phyloP scores from a whole-genome alignment of 2,113 vertebrate genomes.

The Eonycteris spelaea region DNA sequence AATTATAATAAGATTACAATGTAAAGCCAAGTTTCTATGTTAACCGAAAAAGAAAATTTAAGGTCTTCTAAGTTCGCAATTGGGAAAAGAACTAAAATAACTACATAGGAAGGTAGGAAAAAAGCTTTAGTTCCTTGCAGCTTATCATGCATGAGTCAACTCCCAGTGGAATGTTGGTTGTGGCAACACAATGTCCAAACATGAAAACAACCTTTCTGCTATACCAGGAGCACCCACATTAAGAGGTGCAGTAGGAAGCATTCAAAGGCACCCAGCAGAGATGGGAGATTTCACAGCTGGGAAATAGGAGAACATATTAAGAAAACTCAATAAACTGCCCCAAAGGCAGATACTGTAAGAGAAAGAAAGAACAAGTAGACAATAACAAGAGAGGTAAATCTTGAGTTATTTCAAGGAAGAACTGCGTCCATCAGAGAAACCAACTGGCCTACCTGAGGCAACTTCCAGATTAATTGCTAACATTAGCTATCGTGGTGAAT shows the following conservation, averaged over 20 bases:
- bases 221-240: accelerated
- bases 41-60: neutral
- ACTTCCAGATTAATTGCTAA: neutral
- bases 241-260: accelerated
- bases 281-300: neutral
- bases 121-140: neutral
- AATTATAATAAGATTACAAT: neutral
- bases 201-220: neutral
- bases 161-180: too few species aligned
- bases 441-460: accelerated
- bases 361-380: neutral
- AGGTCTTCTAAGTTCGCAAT: neutral
- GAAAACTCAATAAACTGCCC: neutral
- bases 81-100: neutral
- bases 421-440: neutral
- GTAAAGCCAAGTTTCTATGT: neutral
- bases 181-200: neutral
- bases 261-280: neutral
- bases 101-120: neutral
- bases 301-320: neutral
- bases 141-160: neutral
- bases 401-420: neutral
- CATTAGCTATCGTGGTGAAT: neutral
- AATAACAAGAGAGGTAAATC: neutral
- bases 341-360: neutral